A percentile compares a stretch with the other conserved stretches of the same genome.
phyloP scores from a whole-genome alignment of 2,797 vertebrate genomes.

The Luscinia luscinia region DNA sequence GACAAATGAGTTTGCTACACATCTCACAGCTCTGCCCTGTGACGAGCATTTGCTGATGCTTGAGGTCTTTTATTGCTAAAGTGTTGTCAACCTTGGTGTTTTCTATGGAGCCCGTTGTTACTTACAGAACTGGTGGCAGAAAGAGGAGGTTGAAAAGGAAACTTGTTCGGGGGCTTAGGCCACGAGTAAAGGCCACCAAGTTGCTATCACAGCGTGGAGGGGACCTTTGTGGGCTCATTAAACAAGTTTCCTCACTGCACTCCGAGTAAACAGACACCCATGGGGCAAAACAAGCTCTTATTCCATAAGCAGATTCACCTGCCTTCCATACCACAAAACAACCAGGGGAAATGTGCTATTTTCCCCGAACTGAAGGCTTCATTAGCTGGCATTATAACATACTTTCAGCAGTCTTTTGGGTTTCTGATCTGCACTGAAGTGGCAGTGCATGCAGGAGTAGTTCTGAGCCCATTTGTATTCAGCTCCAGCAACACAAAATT shows the following conservation, averaged over 20 bases:
- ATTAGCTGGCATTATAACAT: neutral
- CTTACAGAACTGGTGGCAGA: neutral
- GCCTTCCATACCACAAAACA: neutral
- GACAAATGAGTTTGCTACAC: neutral
- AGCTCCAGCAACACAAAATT: neutral
- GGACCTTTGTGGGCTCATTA: neutral
- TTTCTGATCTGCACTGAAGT: neutral
- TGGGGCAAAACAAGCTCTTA: neutral
- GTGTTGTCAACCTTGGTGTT: neutral
- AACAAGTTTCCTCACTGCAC: neutral
- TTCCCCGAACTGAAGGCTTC: neutral
- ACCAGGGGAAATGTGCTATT: rapidly evolving
- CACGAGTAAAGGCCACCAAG: neutral
- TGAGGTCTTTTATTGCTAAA: neutral
- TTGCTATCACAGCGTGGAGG: neutral
- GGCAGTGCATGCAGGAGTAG: rapidly evolving
- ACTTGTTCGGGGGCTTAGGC: neutral
- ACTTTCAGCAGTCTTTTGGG: neutral
- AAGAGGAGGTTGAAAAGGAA: neutral
- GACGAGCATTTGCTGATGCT: neutral
- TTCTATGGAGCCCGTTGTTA: neutral
- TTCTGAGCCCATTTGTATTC: neutral
- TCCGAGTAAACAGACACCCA: neutral
- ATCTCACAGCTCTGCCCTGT: neutral
- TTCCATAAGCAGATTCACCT: neutral